A percentile compares a stretch with the other conserved stretches of the same genome.
These are phyloP conservation scores for Euzetes globulus DNA, from an alignment of 2,888 invertebrate genomes.

Conservation along the genomic window DNA sequence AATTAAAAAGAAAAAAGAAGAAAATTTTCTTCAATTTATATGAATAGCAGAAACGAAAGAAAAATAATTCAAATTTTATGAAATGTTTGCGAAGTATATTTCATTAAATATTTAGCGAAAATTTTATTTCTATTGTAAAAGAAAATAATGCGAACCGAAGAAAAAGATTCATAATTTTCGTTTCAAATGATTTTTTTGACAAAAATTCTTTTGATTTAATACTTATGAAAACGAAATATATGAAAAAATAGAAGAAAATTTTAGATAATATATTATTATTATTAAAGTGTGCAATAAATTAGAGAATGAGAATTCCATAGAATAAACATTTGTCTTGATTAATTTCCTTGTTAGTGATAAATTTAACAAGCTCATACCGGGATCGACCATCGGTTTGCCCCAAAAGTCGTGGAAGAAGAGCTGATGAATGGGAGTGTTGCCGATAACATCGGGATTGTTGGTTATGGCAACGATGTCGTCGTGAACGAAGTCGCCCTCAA, in stretches of 20 bases:
- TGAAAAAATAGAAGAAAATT: neutral
- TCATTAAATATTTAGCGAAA: too few relatives aligned
- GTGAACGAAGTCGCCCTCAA: constrained; percentile 74
- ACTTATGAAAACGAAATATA: too few relatives aligned
- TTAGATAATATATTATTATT: neutral
- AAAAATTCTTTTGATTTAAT: too few relatives aligned
- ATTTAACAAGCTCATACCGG: constrained; percentile 52
- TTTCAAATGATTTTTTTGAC: neutral
- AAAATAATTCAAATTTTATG: too few relatives aligned
- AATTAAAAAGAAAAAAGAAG: too few relatives aligned
- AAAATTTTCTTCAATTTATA: too few relatives aligned
- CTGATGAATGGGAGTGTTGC: constrained; percentile 56
- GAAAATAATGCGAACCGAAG: too few relatives aligned
- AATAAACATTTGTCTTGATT: neutral
- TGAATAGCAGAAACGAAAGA: neutral
- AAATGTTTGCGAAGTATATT: too few relatives aligned
- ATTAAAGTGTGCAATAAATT: neutral
- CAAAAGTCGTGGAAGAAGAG: constrained; percentile 74
- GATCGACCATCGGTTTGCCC: constrained; percentile 78
- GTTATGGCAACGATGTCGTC: constrained; percentile 78
- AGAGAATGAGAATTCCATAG: neutral
- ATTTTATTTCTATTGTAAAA: too few relatives aligned
- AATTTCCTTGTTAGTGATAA: neutral
- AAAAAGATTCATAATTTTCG: neutral
- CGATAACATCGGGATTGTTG: constrained; percentile 70